Evolutionary conservation across 2,797 vertebrate genomes (phyloP).

Genomic region (Acipenser transmontanus): DNA sequence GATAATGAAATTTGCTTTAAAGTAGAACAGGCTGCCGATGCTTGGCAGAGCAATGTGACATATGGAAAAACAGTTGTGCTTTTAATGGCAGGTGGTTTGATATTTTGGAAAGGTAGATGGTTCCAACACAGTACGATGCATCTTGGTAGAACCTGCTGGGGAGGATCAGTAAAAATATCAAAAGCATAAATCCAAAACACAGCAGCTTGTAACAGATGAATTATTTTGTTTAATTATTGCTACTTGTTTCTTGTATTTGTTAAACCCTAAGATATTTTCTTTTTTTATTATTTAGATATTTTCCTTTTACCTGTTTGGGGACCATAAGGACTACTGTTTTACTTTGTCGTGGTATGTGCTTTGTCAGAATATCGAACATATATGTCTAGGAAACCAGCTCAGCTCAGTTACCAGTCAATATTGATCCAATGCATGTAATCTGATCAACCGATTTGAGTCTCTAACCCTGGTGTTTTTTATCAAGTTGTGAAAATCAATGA

Average conservation of each 20-base stretch:
- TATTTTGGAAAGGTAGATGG: constrained; percentile 64
- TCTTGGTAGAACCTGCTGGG: constrained; percentile 56
- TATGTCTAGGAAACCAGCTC: too few relatives aligned
- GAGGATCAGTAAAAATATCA: constrained; percentile 31
- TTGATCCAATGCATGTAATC: too few relatives aligned
- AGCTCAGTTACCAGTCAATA: too few relatives aligned
- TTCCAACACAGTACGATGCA: constrained; percentile 60
- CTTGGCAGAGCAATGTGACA: constrained; percentile 83
- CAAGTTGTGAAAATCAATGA: too few relatives aligned
- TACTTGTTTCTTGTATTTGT: not conserved
- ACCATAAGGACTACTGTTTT: not conserved
- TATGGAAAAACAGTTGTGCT: constrained; percentile 91
- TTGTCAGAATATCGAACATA: too few relatives aligned
- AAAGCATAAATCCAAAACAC: not conserved
- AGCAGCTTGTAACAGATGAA: not conserved
- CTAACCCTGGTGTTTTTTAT: too few relatives aligned
- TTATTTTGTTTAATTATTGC: not conserved
- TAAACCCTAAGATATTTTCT: not conserved
- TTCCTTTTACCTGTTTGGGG: not conserved
- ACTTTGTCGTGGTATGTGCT: too few relatives aligned
- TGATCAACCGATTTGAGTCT: too few relatives aligned
- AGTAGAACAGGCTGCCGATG: constrained; percentile 77
- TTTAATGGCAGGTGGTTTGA: constrained; percentile 66
- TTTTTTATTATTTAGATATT: not conserved
- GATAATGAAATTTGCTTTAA: constrained; percentile 88